Evolutionary conservation across 2,888 invertebrate species (phyloP), one percentile per base, ranked within the genome.

Genomic region (Drosophila longiperda): DNA sequence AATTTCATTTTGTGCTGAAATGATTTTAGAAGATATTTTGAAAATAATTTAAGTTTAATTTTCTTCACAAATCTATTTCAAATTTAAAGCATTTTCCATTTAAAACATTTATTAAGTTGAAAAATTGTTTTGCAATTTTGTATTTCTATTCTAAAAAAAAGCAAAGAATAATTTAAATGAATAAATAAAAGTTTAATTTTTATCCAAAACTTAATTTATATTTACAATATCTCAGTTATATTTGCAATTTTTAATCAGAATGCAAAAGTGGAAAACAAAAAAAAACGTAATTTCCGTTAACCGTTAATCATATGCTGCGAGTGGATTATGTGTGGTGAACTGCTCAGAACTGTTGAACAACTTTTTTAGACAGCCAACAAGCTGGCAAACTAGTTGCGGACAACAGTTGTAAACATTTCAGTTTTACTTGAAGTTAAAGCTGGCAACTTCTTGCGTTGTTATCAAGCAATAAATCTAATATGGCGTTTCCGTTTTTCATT

Each of bases 401-500:
- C 8, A 45, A 45, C 20, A 8, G 45, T 45, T 45, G 45, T 45
- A n/a, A 45, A 15, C 45, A 45, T 8, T 45, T 23, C 15, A 45
- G 45, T 23, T 45, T 15, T 15, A 23, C 23, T 15, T 45, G 23
- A 4, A 45, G 23, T 23, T 20, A 12, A 20, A 45, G 45, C 45
- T 45, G 45, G 48, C 48, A 49, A 49, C 48, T 29, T 50, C 26
- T 49, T 53, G 32, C 48, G 26, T 53, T 67, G 71, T 74, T 87
- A 87, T 82, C 83, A 76, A 68, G 68, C 80, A 48, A 83, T 88
- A 85, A 89, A 87, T 89, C 86, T 76, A 78, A 88, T 67, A 73
- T 73, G 87, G 76, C 79, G 81, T 87, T 87, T 87, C 86, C 90
- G 90, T 81, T 87, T 80, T 84, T 80, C 89, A 89, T 89, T 83